Evolutionary conservation across 1,140 invertebrate genomes (phyloP).

Genomic region (Rhagoletis zephyria): DNA sequence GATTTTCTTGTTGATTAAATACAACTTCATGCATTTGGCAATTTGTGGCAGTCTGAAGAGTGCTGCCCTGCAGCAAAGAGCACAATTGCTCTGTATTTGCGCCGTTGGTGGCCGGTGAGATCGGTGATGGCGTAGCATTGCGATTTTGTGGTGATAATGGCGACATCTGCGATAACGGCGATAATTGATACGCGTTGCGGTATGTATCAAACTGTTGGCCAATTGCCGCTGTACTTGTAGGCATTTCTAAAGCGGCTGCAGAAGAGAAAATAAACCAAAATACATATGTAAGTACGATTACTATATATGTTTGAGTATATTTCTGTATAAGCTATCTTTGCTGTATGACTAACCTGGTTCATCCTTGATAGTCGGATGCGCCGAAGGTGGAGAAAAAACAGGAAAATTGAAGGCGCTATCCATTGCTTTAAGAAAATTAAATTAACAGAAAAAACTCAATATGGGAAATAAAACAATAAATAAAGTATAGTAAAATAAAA

Average conservation of each 20-base stretch:
- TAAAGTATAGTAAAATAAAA: neutral
- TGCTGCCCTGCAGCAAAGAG: conserved; percentile 2
- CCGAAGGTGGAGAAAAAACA: neutral
- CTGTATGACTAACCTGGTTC: conserved; percentile 54
- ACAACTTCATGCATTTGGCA: conserved; percentile 8
- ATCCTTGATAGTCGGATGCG: conserved; percentile 39
- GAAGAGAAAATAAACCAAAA: neutral
- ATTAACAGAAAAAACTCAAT: neutral
- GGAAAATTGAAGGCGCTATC: conserved; percentile 21
- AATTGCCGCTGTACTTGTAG: neutral
- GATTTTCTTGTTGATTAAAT: conserved; percentile 1
- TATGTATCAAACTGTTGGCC: conserved; percentile 42
- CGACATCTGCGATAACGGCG: conserved; percentile 52
- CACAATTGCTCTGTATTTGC: conserved; percentile 3
- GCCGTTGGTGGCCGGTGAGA: neutral
- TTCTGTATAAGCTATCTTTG: neutral
- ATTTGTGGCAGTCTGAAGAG: neutral
- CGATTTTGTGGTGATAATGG: conserved; percentile 56
- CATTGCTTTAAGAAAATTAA: conserved; percentile 38
- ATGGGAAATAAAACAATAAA: neutral
- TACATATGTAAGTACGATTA: neutral
- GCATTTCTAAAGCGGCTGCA: neutral
- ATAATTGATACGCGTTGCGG: conserved; percentile 48
- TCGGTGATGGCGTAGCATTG: conserved; percentile 51
- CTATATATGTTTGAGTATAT: neutral